Percentiles rank a stretch among this genome's conserved stretches.
phyloP scores from a whole-genome alignment of 2,888 invertebrate genomes.

The Nemotelus nigrinus region DNA sequence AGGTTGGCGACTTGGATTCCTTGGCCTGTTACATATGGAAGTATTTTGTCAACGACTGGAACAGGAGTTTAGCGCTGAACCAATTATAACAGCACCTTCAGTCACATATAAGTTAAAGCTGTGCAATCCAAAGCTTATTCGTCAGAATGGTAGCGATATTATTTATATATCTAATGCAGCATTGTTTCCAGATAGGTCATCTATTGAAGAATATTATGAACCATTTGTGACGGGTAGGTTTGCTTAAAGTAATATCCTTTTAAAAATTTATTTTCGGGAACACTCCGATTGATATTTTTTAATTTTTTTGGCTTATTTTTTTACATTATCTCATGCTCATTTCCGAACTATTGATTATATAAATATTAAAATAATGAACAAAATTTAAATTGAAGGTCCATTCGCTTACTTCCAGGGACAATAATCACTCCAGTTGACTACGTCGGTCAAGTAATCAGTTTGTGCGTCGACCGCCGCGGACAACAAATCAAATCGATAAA shows the following conservation, averaged over 20 bases:
- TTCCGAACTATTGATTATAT: too few relatives aligned
- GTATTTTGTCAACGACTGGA: slow-evolving; percentile 87
- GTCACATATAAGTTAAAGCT: slow-evolving; percentile 84
- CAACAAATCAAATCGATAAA: slow-evolving; percentile 71
- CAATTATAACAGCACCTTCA: slow-evolving; percentile 85
- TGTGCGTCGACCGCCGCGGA: slow-evolving; percentile 82
- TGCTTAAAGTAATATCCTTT: neutral
- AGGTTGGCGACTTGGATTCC: slow-evolving; percentile 88
- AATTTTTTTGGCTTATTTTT: neutral
- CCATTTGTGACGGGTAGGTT: slow-evolving; percentile 81
- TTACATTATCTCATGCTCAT: too few relatives aligned
- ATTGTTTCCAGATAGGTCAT: slow-evolving; percentile 73
- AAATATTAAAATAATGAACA: neutral
- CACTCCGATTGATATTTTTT: neutral
- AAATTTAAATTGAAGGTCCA: neutral
- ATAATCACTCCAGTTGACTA: slow-evolving; percentile 86
- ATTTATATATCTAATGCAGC: slow-evolving; percentile 79
- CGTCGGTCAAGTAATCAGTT: slow-evolving; percentile 74
- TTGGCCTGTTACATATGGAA: slow-evolving; percentile 87
- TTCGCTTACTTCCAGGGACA: slow-evolving; percentile 69
- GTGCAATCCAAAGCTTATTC: slow-evolving; percentile 76
- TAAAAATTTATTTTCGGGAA: neutral
- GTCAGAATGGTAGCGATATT: slow-evolving; percentile 70
- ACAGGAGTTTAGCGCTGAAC: slow-evolving; percentile 84
- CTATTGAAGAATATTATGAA: slow-evolving; percentile 82